Evolutionary conservation across 1,140 invertebrate genomes (phyloP).

Genomic region (Zaprionus taronus): DNA sequence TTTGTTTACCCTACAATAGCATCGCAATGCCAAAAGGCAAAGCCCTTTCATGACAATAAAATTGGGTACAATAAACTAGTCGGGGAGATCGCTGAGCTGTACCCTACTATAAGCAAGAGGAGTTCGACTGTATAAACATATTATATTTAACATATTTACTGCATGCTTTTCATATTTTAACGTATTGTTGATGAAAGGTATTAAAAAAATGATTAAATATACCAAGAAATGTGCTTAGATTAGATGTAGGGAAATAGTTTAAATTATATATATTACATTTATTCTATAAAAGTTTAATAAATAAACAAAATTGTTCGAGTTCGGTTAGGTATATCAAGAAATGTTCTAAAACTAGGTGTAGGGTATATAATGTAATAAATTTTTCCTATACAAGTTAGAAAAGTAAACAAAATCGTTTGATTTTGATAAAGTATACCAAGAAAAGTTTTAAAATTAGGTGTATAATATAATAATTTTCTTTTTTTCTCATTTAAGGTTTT

Average conservation of each 20-base stretch:
- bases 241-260: neutral
- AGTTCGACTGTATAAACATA: neutral
- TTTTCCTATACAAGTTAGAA: too few relatives aligned
- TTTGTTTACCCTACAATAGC: constrained; percentile 29
- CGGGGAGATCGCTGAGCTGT: neutral
- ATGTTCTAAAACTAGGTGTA: too few relatives aligned
- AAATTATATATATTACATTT: too few relatives aligned
- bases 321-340: too few relatives aligned
- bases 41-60: constrained; percentile 26
- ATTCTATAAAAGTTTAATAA: too few relatives aligned
- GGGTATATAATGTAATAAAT: too few relatives aligned
- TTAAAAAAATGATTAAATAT: neutral
- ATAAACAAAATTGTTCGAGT: too few relatives aligned
- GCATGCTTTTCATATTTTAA: too few relatives aligned
- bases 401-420: too few relatives aligned
- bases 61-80: neutral
- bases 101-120: neutral
- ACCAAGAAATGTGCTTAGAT: neutral
- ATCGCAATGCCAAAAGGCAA: constrained; percentile 3
- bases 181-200: too few relatives aligned
- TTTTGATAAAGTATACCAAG: neutral
- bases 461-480: neutral
- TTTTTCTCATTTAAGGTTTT: too few relatives aligned
- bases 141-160: too few relatives aligned
- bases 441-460: neutral